Evolutionary conservation across 2,888 invertebrate genomes (phyloP).

Genomic region (Beris morrisii): DNA sequence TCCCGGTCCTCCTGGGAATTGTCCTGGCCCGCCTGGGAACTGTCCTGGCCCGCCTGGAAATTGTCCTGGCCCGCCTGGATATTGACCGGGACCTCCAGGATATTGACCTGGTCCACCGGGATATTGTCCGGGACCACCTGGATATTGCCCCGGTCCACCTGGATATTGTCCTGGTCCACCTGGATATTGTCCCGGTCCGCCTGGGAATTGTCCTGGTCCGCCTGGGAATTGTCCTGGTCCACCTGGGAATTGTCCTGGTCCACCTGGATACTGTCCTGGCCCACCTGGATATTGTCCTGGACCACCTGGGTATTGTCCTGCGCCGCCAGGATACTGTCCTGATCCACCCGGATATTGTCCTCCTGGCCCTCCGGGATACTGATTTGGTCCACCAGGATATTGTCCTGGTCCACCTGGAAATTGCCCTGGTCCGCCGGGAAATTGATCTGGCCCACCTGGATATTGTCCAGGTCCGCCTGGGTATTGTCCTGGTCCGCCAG

Average conservation of each 20-base stretch:
- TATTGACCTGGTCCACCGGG: conserved; percentile 31
- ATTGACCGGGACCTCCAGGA: conserved; percentile 21
- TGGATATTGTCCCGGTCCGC: conserved; percentile 24
- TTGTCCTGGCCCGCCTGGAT: conserved; percentile 25
- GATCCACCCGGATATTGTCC: conserved; percentile 14
- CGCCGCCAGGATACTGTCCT: conserved; percentile 21
- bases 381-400: conserved; percentile 27
- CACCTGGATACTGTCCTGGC: conserved; percentile 5
- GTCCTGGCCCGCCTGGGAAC: conserved; percentile 13
- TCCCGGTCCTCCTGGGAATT: conserved; percentile 27
- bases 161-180: conserved; percentile 19
- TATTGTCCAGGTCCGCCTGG: conserved; percentile 32
- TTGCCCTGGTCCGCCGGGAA: conserved; percentile 28
- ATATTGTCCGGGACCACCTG: conserved; percentile 30
- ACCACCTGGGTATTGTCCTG: conserved; percentile 27
- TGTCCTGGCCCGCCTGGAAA: conserved; percentile 29
- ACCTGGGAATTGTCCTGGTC: conserved; percentile 15
- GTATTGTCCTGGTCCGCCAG: conserved; percentile 10
- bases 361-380: conserved; percentile 42
- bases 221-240: conserved; percentile 13
- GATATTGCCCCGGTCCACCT: conserved; percentile 26
- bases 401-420: conserved; percentile 30
- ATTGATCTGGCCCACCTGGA: conserved; percentile 22
- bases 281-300: conserved; percentile 13
- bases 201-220: conserved; percentile 33